Evolutionary conservation across 2,888 invertebrate genomes (phyloP).

Genomic region (Euspilapteryx auroguttella): DNA sequence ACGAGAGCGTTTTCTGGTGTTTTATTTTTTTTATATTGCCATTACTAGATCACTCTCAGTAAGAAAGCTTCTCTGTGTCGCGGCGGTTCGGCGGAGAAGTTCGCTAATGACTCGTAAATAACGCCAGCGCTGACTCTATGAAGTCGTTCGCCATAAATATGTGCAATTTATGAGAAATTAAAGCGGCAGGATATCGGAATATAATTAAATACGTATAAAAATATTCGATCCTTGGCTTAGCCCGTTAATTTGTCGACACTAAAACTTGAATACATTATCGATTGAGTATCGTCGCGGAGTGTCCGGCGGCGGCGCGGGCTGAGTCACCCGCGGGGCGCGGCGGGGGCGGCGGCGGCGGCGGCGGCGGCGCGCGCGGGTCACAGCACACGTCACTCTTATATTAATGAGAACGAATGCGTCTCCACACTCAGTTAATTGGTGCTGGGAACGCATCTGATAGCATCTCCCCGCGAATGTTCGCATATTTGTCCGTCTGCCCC

Average conservation of each 20-base stretch:
- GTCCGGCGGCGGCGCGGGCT: not conserved
- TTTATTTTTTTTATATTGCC: too few relatives aligned
- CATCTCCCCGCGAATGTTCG: not conserved
- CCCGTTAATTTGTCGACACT: not conserved
- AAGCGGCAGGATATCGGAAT: not conserved
- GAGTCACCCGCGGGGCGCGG: not conserved
- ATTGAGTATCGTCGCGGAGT: not conserved
- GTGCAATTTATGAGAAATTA: slow-evolving; percentile 1
- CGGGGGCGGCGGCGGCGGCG: not conserved
- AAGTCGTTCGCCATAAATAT: not conserved
- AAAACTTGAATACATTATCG: not conserved
- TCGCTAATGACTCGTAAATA: too few relatives aligned
- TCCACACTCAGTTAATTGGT: slow-evolving; percentile 1
- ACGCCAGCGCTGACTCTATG: too few relatives aligned
- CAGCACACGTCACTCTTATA: not conserved
- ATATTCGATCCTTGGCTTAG: not conserved
- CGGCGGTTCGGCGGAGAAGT: too few relatives aligned
- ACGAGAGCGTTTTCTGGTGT: too few relatives aligned
- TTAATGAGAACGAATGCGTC: slow-evolving; percentile 2
- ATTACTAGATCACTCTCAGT: too few relatives aligned
- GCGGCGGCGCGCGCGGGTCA: not conserved
- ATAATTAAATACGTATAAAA: slow-evolving; percentile 1
- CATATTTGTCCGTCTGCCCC: too few relatives aligned
- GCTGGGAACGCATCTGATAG: slow-evolving; percentile 1
- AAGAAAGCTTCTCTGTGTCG: too few relatives aligned